phyloP scores from a whole-genome alignment of 2,113 vertebrate species.

The Anhinga anhinga region DNA sequence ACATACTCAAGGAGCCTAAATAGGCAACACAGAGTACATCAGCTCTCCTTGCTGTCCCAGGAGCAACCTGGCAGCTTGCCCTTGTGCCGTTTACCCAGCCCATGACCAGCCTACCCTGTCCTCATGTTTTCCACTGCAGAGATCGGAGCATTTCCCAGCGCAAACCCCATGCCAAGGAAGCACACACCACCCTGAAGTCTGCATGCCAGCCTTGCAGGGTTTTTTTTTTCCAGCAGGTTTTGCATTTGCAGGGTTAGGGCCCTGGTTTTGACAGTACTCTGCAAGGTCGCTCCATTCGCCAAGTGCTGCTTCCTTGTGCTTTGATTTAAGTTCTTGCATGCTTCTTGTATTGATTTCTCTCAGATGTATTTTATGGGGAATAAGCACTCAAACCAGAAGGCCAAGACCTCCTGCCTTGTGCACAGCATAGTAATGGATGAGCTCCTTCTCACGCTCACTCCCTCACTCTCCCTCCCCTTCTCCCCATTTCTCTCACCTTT shows the following conservation, averaged over 20 bases:
- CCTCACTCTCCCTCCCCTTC: background rate
- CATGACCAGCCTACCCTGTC: background rate
- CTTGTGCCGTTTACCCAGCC: background rate
- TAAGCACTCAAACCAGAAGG: conserved; percentile 65
- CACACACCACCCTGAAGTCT: background rate
- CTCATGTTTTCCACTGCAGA: accelerated
- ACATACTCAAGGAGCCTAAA: background rate
- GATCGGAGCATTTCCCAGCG: background rate
- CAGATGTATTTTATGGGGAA: conserved; percentile 67
- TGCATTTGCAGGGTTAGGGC: background rate
- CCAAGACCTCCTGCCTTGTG: conserved; percentile 53
- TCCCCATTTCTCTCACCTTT: conserved; percentile 26
- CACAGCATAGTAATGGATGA: conserved; percentile 52
- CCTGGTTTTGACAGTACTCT: background rate
- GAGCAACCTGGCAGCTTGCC: background rate
- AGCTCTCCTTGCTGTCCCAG: background rate
- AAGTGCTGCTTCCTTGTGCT: conserved; percentile 1
- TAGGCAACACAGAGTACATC: background rate
- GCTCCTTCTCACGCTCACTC: background rate
- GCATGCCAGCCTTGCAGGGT: background rate
- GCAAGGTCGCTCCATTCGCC: conserved; percentile 20
- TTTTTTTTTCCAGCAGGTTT: background rate
- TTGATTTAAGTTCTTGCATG: conserved; percentile 62
- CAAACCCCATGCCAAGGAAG: background rate
- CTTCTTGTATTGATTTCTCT: conserved; percentile 64